Evolutionary conservation across 2,797 vertebrate species (phyloP), one percentile per base, ranked within the genome.

Genomic region (Galago senegalensis): DNA sequence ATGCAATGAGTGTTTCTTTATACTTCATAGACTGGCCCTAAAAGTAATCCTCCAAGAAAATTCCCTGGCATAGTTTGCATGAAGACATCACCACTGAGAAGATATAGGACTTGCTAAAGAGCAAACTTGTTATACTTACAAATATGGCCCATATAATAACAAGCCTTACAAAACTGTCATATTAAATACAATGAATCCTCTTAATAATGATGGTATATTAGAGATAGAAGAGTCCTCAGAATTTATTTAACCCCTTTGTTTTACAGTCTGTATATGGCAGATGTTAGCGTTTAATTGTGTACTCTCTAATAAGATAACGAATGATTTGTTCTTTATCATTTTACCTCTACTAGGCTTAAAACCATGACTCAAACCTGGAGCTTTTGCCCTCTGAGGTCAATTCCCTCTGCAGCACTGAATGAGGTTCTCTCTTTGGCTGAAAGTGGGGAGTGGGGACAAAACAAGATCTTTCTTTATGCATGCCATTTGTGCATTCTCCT

Each of bases 301-400:
- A 65, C 7, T 94, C 58, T 90, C 80, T 60, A 83, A 81, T 43
- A 60, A 40, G n/a, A 69, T 27, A 53, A 34, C 16, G 11, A 76
- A 13, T 27, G 9, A 81, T 40, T 72, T 80, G 58, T 31, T 84
- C 29, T 3, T 69, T 87, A 80, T 43, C 89, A 1, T 34, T 87
- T 20, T n/a, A 49, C 16, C 20, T 58, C 69, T 79, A 25, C 60
- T 81, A 69, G 16, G 2, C 23, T 60, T 80, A 67, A 49, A 93
- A 82, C 60, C 40, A 94, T 96, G 56, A 63, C 49, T 89, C 73
- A 58, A 91, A 65, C 67, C 60, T 73, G 73, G 37, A 87, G 61
- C 58, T 80, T 90, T 77, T 34, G 37, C 2, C 80, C 27, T 46
- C 46, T 69, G 46, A 89, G n/a, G 43, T 37, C 40, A 83, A 1